Conservation (phyloP, 1,140 invertebrate genomes). For the Panagrolaimus sp. region DNA sequence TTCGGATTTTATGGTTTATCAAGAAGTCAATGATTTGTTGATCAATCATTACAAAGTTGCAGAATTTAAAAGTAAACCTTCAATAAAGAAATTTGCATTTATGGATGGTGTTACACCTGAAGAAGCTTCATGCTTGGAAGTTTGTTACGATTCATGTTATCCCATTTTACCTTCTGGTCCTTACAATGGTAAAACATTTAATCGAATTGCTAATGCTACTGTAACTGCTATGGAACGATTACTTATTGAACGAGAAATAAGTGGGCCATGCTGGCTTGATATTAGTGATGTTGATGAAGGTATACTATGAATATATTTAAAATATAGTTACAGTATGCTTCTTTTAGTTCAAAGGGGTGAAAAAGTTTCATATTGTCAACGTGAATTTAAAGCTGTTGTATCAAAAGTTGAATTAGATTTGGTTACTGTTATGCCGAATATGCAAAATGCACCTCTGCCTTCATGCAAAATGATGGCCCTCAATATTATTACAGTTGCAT, state of each 20-base stretch:
- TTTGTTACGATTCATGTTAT: constrained; percentile 69
- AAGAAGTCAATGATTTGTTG: constrained; percentile 18
- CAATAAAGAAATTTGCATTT: constrained; percentile 76
- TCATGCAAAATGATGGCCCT: constrained; percentile 24
- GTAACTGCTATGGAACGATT: constrained; percentile 81
- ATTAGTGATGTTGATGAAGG: constrained; percentile 65
- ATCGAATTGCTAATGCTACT: constrained; percentile 78
- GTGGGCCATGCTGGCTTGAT: constrained; percentile 92
- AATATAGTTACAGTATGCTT: too few relatives aligned
- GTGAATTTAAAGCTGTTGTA: constrained; percentile 38
- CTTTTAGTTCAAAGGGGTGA: background rate
- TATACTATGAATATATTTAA: too few relatives aligned
- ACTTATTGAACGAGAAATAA: constrained; percentile 80
- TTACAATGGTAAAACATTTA: constrained; percentile 70
- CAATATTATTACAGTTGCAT: constrained; percentile 23
- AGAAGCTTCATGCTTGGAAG: constrained; percentile 81
- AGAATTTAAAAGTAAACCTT: constrained; percentile 15
- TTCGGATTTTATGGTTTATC: constrained; percentile 14
- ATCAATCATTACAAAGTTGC: constrained; percentile 17
- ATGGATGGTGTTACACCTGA: constrained; percentile 73
- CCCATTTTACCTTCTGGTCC: constrained; percentile 63
- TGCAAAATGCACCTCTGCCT: background rate
- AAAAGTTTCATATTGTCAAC: constrained; percentile 29
- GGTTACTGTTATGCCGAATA: background rate
- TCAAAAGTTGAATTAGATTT: constrained; percentile 10